A percentile compares a stretch with the other conserved stretches of the same genome.
Conservation (phyloP, 2,888 invertebrate genomes). For the Andrena marginata region DNA sequence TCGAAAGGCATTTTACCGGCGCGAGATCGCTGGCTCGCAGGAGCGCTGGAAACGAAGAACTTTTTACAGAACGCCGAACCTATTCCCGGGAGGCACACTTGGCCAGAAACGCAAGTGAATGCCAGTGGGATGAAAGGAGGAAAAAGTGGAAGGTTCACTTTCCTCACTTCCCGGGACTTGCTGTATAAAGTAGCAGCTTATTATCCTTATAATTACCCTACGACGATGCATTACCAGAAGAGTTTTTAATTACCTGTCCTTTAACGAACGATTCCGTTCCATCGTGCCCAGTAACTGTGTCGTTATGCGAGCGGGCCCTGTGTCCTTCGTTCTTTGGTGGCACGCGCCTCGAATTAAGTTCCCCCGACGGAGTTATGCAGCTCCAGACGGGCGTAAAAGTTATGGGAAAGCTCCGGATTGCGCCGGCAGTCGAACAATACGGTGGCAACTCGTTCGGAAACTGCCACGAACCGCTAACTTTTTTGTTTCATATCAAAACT, state of each 20-base stretch:
- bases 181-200: conserved; percentile 55
- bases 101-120: conserved; percentile 55
- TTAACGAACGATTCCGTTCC: conserved; percentile 29
- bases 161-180: conserved; percentile 37
- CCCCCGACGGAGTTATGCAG: conserved; percentile 13
- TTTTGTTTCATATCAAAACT: neutral
- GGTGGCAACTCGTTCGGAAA: conserved; percentile 6
- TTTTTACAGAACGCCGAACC: conserved; percentile 47
- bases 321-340: conserved; percentile 10
- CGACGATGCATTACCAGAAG: conserved; percentile 54
- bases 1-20: conserved; percentile 48
- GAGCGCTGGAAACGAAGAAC: conserved; percentile 32
- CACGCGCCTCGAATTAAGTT: conserved; percentile 38
- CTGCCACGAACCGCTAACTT: conserved; percentile 14
- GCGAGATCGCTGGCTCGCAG: conserved; percentile 21
- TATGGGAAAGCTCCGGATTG: conserved; percentile 9
- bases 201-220: conserved; percentile 64
- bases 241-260: conserved; percentile 64
- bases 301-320: neutral
- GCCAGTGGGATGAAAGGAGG: conserved; percentile 34
- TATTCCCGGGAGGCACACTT: conserved; percentile 54
- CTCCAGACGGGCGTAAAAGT: conserved; percentile 13
- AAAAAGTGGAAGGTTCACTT: conserved; percentile 52
- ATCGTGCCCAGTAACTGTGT: conserved; percentile 1
- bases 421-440: conserved; percentile 7